Evolutionary conservation across 2,888 invertebrate species (phyloP), one percentile per base, ranked within the genome.

Genomic region (Drosophila paramelanica): DNA sequence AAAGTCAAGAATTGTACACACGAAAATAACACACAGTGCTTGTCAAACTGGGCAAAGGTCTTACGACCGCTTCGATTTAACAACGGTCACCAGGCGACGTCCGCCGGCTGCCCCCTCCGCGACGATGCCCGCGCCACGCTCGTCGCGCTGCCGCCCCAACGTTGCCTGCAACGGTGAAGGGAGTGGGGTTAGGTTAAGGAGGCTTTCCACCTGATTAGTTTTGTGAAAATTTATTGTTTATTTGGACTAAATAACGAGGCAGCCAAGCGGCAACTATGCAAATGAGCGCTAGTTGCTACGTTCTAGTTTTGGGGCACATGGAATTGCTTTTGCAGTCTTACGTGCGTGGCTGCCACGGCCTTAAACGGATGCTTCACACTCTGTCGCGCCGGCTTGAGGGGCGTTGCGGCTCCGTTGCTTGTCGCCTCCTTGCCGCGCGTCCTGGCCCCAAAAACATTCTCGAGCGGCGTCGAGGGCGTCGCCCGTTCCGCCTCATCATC

Each of bases 311-410:
- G 88, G 53, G 90, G 90, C 79, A 90, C 90, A 83, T 89, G 90
- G 58, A 87, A 85, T 86, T 91, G 89, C 81, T 87, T 88, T 77
- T 90, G 91, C 81, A 90, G 76, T 77, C 90, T 90, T 82, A 90
- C 90, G 78, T 90, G 91, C 52, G 90, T 79, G 33, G 90, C 81
- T 27, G 89, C 82, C 62, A 88, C 87, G n/a, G 90, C 91, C 62
- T 90, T 91, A 20, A 90, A 90, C 2, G 90, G 90, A 69, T 89
- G 89, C 42, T 89, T 90, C 5, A 81, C 70, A 11, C 73, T 73
- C 47, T 81, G 81, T 4, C 85, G 57, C 10, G 65, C 43, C 1
- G 89, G 74, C 36, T 88, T 89, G 10, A 53, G 38, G 1, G 71
- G 49, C 10, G 67, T 20, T 6, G 58, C 46, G 0, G 67, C 25